A percentile compares a stretch with the other conserved stretches of the same genome.
These are phyloP conservation scores for Megastigmus dorsalis DNA, from an alignment of 2,888 invertebrate genomes.

Conservation along the genomic window DNA sequence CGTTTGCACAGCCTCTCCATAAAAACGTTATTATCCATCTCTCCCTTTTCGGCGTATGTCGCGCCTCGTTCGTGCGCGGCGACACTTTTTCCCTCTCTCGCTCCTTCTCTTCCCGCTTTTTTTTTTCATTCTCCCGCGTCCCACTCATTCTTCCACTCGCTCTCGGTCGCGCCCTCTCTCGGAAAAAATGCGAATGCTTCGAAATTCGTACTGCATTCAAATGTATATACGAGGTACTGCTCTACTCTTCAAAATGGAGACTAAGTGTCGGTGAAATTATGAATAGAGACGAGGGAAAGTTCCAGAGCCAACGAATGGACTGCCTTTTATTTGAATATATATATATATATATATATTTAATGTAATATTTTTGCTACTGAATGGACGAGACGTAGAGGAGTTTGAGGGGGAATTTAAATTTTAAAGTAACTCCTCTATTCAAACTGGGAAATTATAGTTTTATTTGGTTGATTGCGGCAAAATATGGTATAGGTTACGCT, in stretches of 20 bases:
- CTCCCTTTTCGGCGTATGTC: background rate
- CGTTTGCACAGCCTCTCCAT: slow-evolving; percentile 22
- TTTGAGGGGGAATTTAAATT: too few species aligned
- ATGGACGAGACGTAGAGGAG: too few species aligned
- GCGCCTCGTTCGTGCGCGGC: background rate
- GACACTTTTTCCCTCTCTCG: background rate
- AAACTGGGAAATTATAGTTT: too few species aligned
- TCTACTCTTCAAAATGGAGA: slow-evolving; percentile 16
- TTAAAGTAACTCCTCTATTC: too few species aligned
- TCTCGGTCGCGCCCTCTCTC: background rate
- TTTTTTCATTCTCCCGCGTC: too few species aligned
- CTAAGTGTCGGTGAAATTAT: slow-evolving; percentile 18
- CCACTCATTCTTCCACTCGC: background rate
- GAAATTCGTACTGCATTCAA: slow-evolving; percentile 56
- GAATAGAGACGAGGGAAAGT: slow-evolving; percentile 12
- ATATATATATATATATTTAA: too few species aligned
- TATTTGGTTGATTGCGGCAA: too few species aligned
- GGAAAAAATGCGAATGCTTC: slow-evolving; percentile 45
- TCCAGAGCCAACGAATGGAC: too few species aligned
- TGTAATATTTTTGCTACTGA: too few species aligned
- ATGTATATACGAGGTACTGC: slow-evolving; percentile 33
- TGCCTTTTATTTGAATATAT: too few species aligned
- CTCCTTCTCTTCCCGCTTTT: background rate
- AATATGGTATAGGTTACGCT: too few species aligned
- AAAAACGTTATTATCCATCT: slow-evolving; percentile 18